Conservation (phyloP, 2,888 invertebrate species). For the Dolichomitus sp. region DNA sequence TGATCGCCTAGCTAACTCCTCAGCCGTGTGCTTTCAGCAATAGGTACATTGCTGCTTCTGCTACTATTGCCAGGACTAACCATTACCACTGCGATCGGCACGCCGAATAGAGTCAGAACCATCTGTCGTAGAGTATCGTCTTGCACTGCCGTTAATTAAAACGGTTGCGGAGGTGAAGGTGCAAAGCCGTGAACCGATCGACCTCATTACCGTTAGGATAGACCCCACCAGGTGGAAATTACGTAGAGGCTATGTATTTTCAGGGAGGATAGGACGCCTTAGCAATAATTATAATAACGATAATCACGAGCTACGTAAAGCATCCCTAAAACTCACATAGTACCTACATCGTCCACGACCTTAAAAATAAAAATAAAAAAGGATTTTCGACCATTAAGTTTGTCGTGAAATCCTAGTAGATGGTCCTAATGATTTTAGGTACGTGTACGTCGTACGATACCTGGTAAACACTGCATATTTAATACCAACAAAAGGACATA, state of each 20-base stretch:
- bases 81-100: background rate
- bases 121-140: constrained; percentile 38
- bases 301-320: constrained; percentile 18
- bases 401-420: background rate
- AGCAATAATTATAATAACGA: constrained; percentile 41
- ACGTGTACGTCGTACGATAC: background rate
- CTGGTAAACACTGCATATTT: background rate
- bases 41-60: constrained; percentile 11
- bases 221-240: constrained; percentile 15
- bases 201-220: constrained; percentile 50
- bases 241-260: background rate
- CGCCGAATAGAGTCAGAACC: constrained; percentile 14
- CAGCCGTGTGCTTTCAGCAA: constrained; percentile 24
- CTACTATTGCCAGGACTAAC: background rate
- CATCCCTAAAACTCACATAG: background rate
- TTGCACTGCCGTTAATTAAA: constrained; percentile 48
- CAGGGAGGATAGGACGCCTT: background rate
- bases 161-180: constrained; percentile 24
- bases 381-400: background rate
- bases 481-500: background rate
- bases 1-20: constrained; percentile 31
- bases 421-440: background rate
- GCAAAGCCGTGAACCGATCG: constrained; percentile 37
- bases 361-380: background rate
- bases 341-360: background rate